Evolutionary conservation across 2,113 vertebrate genomes (phyloP), one percentile per base, ranked within the genome.

Genomic region (Tapirus terrestris): DNA sequence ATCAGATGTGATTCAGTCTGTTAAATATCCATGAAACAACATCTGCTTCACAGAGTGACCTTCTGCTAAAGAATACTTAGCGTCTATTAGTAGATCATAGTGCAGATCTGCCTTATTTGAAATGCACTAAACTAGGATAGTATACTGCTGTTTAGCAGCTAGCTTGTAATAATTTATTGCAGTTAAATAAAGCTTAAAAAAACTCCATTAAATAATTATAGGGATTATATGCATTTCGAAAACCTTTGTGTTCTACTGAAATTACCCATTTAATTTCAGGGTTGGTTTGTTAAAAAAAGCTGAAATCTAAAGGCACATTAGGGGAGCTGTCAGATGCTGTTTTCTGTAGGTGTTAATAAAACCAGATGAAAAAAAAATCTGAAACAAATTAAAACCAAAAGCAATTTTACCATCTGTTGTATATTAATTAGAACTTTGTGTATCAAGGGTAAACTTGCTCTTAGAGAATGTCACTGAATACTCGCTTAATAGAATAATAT

Each of bases 1-100:
- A 99, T 99, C 99, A 99, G 99, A 99, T 99, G 99, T 99, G 99
- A 99, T 99, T 99, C 99, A 99, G 99, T 99, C 99, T 99, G 99
- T 99, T 99, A 99, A 99, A 99, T 99, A 99, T 98, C 99, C 99
- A 99, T 99, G 99, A 99, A 99, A 98, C 99, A 99, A 99, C 99
- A 99, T 99, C 99, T 99, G 99, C 99, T 99, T 99, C 99, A 96
- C 99, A 99, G 99, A 99, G 99, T 99, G 99, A 99, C 99, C 99
- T 99, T 99, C 99, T 99, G 99, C 99, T 99, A 98, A 99, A 99
- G 98, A 99, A 99, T 99, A 99, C 98, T 99, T 99, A 99, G 99
- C 98, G 95, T 99, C 99, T 99, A 99, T 99, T 99, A 99, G 98
- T 84, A 97, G 98, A 98, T 99, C 98, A 97, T 96, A 98, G 98